Conservation (phyloP, 64 coral and sea anemone species). For the Montipora foliosa region DNA sequence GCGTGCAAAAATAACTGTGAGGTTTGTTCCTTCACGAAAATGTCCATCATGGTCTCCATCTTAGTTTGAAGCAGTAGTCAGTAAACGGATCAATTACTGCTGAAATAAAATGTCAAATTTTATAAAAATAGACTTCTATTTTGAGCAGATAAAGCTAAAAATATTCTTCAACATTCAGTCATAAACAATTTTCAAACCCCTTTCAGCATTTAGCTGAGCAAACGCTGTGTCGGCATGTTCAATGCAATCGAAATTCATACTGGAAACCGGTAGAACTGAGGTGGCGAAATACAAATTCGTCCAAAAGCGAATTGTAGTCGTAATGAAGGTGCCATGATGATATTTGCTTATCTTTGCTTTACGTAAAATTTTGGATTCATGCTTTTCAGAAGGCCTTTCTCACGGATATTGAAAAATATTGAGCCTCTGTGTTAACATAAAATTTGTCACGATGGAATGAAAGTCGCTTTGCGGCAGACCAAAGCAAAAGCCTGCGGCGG, state of each 20-base stretch:
- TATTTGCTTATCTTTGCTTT: background rate
- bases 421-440: background rate
- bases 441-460: background rate
- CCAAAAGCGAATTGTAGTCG: too few species aligned
- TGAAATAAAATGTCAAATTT: background rate
- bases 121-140: constrained; percentile 29
- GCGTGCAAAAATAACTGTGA: too few species aligned
- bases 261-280: too few species aligned
- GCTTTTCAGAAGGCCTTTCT: background rate
- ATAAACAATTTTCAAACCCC: background rate
- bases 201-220: background rate
- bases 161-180: background rate
- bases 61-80: background rate
- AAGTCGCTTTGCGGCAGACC: background rate
- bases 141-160: constrained; percentile 10
- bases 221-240: background rate
- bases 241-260: background rate
- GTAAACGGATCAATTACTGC: background rate
- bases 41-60: too few species aligned
- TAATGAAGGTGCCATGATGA: background rate
- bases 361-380: background rate
- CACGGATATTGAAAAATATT: constrained; percentile 51
- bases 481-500: background rate
- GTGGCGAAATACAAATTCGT: background rate
- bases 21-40: too few species aligned